Percentiles rank a stretch among this genome's conserved stretches.
Evolutionary conservation across 2,113 vertebrate species (phyloP).

Genomic region (Rhinoptilus africanus): DNA sequence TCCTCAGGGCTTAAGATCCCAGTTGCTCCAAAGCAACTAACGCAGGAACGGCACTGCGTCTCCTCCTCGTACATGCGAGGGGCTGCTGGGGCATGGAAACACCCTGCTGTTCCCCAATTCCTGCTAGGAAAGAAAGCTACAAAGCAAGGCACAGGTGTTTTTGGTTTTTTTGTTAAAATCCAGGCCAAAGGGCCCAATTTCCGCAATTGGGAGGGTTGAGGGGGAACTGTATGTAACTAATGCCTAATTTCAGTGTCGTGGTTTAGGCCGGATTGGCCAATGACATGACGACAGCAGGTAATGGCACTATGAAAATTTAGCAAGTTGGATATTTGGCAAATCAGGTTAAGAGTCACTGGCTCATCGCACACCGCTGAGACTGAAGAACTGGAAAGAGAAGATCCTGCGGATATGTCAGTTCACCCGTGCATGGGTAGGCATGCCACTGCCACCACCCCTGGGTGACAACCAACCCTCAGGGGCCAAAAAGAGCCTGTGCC

Average conservation of each 20-base stretch:
- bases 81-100: not conserved
- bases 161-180: too few relatives aligned
- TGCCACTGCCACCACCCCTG: rapidly evolving
- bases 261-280: too few relatives aligned
- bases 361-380: not conserved
- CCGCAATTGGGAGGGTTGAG: rapidly evolving
- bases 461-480: not conserved
- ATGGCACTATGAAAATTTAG: not conserved
- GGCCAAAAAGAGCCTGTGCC: not conserved
- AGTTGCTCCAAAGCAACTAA: not conserved
- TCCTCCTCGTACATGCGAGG: not conserved
- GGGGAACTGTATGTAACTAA: not conserved
- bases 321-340: not conserved
- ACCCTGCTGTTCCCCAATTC: not conserved
- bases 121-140: not conserved
- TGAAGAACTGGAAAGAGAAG: not conserved
- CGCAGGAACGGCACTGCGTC: not conserved
- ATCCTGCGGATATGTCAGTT: not conserved
- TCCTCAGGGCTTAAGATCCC: not conserved
- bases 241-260: not conserved
- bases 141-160: not conserved
- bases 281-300: not conserved
- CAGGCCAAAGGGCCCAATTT: not conserved
- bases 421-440: not conserved
- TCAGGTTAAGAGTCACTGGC: not conserved